Conservation (phyloP, 2,113 vertebrate genomes). For the Phrynocephalus versicolor region DNA sequence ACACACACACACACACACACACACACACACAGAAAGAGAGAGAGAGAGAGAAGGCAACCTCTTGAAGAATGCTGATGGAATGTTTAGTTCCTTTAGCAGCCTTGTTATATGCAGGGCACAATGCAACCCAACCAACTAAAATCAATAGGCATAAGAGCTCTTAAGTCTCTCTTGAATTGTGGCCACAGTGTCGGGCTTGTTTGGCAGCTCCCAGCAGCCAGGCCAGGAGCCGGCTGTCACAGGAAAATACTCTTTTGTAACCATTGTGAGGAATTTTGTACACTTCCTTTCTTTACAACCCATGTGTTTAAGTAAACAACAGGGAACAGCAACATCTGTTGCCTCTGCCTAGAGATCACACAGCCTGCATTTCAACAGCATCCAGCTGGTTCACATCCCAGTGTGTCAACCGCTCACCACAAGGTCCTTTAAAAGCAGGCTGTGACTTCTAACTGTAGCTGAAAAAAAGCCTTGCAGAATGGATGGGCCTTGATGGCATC, state of each 20-base stretch:
- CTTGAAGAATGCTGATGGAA: not conserved
- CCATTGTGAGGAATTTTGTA: not conserved
- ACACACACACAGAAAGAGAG: no score
- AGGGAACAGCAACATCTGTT: slow-evolving; percentile 24
- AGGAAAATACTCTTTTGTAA: slow-evolving; percentile 6
- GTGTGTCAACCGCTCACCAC: not conserved
- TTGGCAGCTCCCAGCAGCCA: slow-evolving; percentile 8
- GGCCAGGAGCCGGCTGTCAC: not conserved
- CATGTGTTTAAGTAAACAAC: slow-evolving; percentile 7
- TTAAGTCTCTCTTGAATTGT: slow-evolving; percentile 1
- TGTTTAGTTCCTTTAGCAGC: not conserved
- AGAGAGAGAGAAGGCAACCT: no score
- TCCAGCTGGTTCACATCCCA: slow-evolving; percentile 7
- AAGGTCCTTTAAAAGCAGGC: not conserved
- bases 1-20: no score
- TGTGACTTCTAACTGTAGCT: not conserved
- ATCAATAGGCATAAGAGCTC: not conserved
- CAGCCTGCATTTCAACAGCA: not conserved
- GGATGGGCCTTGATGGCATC: not conserved
- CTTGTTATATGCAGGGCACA: not conserved
- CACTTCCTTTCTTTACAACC: not conserved
- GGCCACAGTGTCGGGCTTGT: not conserved
- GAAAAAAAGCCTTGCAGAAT: not conserved
- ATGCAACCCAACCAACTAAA: not conserved
- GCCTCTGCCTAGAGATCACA: slow-evolving; percentile 2